Evolutionary conservation across 2,797 vertebrate species (phyloP), one percentile per base, ranked within the genome.

Genomic region (Poeciliopsis turneri): DNA sequence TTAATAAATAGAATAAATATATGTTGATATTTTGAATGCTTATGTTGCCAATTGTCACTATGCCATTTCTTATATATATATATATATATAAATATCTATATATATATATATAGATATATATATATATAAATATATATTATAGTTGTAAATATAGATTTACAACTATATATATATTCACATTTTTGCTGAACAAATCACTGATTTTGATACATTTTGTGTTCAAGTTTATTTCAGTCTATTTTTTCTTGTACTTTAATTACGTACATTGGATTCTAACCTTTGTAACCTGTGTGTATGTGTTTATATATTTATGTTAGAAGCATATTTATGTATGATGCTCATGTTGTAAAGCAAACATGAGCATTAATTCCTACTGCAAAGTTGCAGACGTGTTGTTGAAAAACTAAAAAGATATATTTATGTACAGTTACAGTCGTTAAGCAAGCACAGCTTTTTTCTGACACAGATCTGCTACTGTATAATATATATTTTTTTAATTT

Each of bases 361-460:
- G 10, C 53, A 55, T n/a, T 55, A n/a, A 55, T 55, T n/a, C n/a
- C 53, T n/a, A 59, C n/a, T 7, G 2, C 57, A 59, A 25, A 55
- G 25, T 55, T 55, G 1, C 4, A 12, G 10, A n/a, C 0, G 3
- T 59, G 28, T 20, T 61, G 46, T 16, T 71, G 66, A 41, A 81
- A 85, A 86, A 69, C 23, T 16, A 33, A 70, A 30, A 68, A 64
- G 28, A 78, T 47, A 77, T 45, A 76, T 74, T 20, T 51, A 16
- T 59, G 53, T 70, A 66, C 28, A 77, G 6, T 76, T 33, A 23
- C 18, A 61, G 46, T 49, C 55, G 75, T 82, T 68, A 74, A 83
- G 66, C 49, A 84, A 83, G 33, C 70, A 74, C 66, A 77, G n/a
- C 39, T 71, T 77, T 77, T n/a, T 77, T 70, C 47, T 73, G 28